Evolutionary conservation across 1,140 invertebrate genomes (phyloP).

Genomic region (Pogonomyrmex californicus): DNA sequence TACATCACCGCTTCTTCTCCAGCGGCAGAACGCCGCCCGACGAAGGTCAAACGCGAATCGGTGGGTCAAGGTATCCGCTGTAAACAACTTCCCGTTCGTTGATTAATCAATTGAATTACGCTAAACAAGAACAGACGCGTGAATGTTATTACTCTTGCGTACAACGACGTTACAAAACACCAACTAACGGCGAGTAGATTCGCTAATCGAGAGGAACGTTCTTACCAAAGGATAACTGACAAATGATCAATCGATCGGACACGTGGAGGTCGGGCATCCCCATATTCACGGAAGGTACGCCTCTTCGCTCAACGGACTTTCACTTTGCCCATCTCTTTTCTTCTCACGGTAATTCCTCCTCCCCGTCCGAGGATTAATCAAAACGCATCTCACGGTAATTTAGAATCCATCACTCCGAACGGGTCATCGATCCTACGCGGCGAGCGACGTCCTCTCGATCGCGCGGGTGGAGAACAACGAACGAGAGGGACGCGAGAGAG

Average conservation of each 20-base stretch:
- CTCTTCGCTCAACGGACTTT: constrained; percentile 33
- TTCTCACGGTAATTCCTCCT: not conserved
- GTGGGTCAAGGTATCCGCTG: not conserved
- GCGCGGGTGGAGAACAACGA: constrained; percentile 31
- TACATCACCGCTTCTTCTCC: constrained; percentile 43
- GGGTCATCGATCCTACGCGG: constrained; percentile 66
- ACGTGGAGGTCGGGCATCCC: constrained; percentile 2
- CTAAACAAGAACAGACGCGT: not conserved
- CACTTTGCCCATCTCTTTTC: constrained; percentile 31
- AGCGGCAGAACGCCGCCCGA: not conserved
- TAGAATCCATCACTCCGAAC: constrained; percentile 68
- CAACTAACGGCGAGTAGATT: not conserved
- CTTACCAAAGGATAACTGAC: constrained; percentile 7
- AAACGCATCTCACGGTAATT: constrained; percentile 68
- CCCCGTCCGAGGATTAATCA: constrained; percentile 63
- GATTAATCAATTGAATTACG: not conserved
- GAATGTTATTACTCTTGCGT: not conserved
- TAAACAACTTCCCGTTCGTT: not conserved
- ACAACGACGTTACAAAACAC: not conserved
- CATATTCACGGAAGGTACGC: not conserved
- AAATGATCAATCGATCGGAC: constrained; percentile 61
- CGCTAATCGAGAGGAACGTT: not conserved
- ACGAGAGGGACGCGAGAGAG: not conserved
- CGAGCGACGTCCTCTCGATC: constrained; percentile 48
- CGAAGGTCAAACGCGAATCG: not conserved